Conservation (phyloP, 2,888 invertebrate species). For the Hirtodrosophila trivittata region DNA sequence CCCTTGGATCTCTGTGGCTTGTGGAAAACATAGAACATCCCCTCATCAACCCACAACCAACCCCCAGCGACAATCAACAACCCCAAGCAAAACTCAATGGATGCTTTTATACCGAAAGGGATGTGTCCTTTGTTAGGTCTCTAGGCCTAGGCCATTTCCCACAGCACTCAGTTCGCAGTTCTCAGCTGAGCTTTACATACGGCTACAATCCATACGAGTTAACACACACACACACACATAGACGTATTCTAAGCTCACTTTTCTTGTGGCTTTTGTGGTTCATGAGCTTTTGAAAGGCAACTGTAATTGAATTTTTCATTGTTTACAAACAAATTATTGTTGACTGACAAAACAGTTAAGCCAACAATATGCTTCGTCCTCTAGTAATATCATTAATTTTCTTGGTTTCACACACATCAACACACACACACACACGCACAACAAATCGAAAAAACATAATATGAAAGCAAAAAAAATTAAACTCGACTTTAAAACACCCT, state of each 20-base stretch:
- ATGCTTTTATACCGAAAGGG: too few relatives aligned
- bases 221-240: slow-evolving; percentile 1
- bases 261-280: slow-evolving; percentile 60
- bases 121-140: slow-evolving; percentile 37
- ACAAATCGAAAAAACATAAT: neutral
- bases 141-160: slow-evolving; percentile 25
- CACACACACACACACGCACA: neutral
- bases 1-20: too few relatives aligned
- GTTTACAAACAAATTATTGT: slow-evolving; percentile 73
- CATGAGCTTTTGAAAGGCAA: slow-evolving; percentile 44
- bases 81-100: too few relatives aligned
- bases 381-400: slow-evolving; percentile 49
- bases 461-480: neutral
- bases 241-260: slow-evolving; percentile 19
- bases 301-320: slow-evolving; percentile 72
- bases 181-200: slow-evolving; percentile 24
- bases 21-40: too few relatives aligned
- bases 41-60: too few relatives aligned
- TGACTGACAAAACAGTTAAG: slow-evolving; percentile 52
- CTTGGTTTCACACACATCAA: slow-evolving; percentile 10
- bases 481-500: slow-evolving; percentile 5
- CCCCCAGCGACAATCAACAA: too few relatives aligned
- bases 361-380: slow-evolving; percentile 31
- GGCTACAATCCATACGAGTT: neutral
- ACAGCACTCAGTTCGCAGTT: too few relatives aligned